phyloP scores from a whole-genome alignment of 92 coral and sea anemone genomes.

The Parazoanthus darwini region DNA sequence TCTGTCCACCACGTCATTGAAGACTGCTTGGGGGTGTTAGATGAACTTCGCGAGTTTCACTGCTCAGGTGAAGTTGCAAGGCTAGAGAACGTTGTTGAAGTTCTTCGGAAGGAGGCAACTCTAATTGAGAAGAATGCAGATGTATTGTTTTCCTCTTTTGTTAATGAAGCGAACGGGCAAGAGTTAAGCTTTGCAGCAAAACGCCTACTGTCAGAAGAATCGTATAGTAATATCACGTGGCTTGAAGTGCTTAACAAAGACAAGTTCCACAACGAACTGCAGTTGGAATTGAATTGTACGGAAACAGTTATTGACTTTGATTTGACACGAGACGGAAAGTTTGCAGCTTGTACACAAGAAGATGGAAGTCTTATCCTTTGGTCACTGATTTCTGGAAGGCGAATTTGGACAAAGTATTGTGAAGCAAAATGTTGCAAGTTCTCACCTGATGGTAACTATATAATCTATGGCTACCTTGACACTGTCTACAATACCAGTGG shows the following conservation, averaged over 20 bases:
- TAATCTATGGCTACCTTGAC: slow-evolving; percentile 2
- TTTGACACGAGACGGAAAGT: slow-evolving; percentile 28
- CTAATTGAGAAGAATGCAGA: slow-evolving; percentile 44
- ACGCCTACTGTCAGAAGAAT: slow-evolving; percentile 28
- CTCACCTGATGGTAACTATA: background rate
- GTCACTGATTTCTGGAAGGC: slow-evolving; percentile 56
- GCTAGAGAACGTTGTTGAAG: slow-evolving; percentile 26
- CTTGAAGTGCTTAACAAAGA: slow-evolving; percentile 49
- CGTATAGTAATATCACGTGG: slow-evolving; percentile 32
- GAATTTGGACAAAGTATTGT: slow-evolving; percentile 5
- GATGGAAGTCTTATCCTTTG: slow-evolving; percentile 53
- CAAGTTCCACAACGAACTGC: slow-evolving; percentile 44
- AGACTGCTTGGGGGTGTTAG: background rate
- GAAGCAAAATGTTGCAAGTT: background rate
- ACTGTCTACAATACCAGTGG: background rate
- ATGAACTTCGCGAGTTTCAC: slow-evolving; percentile 42
- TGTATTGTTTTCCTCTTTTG: slow-evolving; percentile 46
- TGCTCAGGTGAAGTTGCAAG: slow-evolving; percentile 20
- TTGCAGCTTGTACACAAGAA: slow-evolving; percentile 54
- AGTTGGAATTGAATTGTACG: slow-evolving; percentile 44
- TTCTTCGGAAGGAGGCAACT: slow-evolving; percentile 42
- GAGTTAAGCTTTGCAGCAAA: slow-evolving; percentile 47
- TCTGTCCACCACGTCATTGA: slow-evolving; percentile 45
- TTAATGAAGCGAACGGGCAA: slow-evolving; percentile 54
- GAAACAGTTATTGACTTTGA: slow-evolving; percentile 46